Percentiles rank a stretch among this genome's conserved stretches.
phyloP scores from a whole-genome alignment of 2,888 invertebrate genomes.

The Anthophora plumipes region DNA sequence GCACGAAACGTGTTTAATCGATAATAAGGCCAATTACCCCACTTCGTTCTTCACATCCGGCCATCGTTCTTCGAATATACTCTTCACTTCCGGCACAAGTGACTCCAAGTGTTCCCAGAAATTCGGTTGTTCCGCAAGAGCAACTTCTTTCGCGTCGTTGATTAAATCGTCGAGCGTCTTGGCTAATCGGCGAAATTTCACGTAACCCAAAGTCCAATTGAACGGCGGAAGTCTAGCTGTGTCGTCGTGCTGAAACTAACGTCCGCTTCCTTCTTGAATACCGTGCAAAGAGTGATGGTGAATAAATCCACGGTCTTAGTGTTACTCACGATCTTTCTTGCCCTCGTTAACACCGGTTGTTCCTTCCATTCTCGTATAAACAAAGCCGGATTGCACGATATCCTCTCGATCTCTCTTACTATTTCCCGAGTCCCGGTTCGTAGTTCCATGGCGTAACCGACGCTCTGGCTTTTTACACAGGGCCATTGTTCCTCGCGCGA shows the following conservation, averaged over 20 bases:
- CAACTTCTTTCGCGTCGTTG: conserved; percentile 59
- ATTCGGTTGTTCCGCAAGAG: conserved; percentile 69
- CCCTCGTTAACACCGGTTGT: conserved; percentile 71
- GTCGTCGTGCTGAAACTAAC: conserved; percentile 64
- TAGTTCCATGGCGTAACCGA: conserved; percentile 82
- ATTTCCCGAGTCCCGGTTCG: conserved; percentile 81
- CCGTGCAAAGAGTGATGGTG: neutral
- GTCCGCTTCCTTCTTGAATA: conserved; percentile 66
- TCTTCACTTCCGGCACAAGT: conserved; percentile 66
- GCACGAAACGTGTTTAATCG: neutral
- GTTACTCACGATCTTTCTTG: conserved; percentile 73
- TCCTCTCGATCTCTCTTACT: conserved; percentile 84
- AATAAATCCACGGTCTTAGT: neutral
- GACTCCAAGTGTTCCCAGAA: conserved; percentile 62
- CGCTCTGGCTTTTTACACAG: conserved; percentile 83
- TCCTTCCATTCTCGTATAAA: conserved; percentile 85
- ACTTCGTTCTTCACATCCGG: conserved; percentile 57
- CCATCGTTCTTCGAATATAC: conserved; percentile 62
- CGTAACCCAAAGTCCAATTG: conserved; percentile 80
- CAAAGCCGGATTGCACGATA: conserved; percentile 84
- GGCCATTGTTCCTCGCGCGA: conserved; percentile 85
- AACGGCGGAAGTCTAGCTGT: conserved; percentile 66
- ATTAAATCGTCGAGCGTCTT: conserved; percentile 72
- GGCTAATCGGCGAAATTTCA: conserved; percentile 73
- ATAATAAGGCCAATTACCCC: conserved; percentile 36